Evolutionary conservation across 2,113 vertebrate species (phyloP).

Genomic region (Sciurus niger): DNA sequence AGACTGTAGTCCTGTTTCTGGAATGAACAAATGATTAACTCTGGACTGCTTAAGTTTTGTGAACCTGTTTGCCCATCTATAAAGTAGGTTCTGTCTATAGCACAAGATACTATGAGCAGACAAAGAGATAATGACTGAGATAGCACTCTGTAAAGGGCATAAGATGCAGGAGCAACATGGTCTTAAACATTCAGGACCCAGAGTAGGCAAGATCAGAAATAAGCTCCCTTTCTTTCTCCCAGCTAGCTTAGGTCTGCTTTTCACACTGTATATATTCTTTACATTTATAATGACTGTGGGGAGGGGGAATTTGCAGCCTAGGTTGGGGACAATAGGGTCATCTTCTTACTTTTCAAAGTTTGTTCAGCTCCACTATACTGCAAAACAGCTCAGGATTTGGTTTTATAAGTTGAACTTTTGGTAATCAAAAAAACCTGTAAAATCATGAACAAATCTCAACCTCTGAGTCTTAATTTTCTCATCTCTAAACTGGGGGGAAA

Average conservation of each 20-base stretch:
- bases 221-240: neutral
- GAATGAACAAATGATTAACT: slow-evolving; percentile 35
- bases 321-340: neutral
- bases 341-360: slow-evolving; percentile 14
- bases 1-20: neutral
- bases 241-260: neutral
- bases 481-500: neutral
- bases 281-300: slow-evolving; percentile 20
- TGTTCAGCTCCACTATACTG: neutral
- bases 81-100: neutral
- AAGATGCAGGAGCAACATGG: neutral
- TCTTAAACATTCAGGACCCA: slow-evolving; percentile 40
- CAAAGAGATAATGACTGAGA: neutral
- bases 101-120: neutral
- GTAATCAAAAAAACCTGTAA: slow-evolving; percentile 52
- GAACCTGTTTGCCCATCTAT: neutral
- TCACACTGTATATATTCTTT: neutral
- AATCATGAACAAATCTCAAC: slow-evolving; percentile 36
- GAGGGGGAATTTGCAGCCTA: neutral
- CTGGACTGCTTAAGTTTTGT: neutral
- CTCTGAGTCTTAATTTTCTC: slow-evolving; percentile 23
- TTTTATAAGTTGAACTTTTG: slow-evolving; percentile 45
- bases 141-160: neutral
- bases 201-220: neutral
- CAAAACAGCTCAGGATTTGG: neutral